Evolutionary conservation across 2,113 vertebrate genomes (phyloP).

Genomic region (Peromyscus polionotus): DNA sequence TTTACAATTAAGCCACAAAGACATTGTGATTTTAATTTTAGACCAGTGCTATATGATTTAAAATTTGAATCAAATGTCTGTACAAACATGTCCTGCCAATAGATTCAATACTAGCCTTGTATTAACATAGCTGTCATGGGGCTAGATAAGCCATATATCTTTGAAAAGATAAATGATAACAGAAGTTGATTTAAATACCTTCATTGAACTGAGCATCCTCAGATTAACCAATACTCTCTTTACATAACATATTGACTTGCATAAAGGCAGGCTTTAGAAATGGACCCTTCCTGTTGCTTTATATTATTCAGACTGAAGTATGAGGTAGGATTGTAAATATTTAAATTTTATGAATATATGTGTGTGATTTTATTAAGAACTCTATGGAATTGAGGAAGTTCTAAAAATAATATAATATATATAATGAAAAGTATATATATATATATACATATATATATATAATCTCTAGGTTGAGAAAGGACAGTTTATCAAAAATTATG

Average conservation of each 20-base stretch:
- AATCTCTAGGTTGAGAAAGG: neutral
- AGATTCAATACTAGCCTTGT: neutral
- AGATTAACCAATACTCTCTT: neutral
- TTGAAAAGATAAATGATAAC: neutral
- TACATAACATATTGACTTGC: neutral
- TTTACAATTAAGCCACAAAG: neutral
- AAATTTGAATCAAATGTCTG: conserved; percentile 7
- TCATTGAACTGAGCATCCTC: neutral
- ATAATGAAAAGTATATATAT: neutral
- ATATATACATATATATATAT: neutral
- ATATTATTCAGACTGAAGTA: neutral
- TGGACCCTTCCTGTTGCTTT: neutral
- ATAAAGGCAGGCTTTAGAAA: neutral
- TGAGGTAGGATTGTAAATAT: neutral
- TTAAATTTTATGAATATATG: conserved; percentile 29
- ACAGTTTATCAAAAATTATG: neutral
- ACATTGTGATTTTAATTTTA: neutral
- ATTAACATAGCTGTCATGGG: neutral
- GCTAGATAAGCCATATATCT: conserved; percentile 8
- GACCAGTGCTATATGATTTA: neutral
- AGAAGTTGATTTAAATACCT: neutral
- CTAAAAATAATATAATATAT: neutral
- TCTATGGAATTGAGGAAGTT: neutral
- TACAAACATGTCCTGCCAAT: conserved; percentile 21
- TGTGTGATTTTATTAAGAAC: conserved; percentile 14